Percentiles rank a stretch among this genome's conserved stretches.
These are phyloP conservation scores for Cyaniris semiargus DNA, from an alignment of 2,888 invertebrate genomes.

Conservation along the genomic window DNA sequence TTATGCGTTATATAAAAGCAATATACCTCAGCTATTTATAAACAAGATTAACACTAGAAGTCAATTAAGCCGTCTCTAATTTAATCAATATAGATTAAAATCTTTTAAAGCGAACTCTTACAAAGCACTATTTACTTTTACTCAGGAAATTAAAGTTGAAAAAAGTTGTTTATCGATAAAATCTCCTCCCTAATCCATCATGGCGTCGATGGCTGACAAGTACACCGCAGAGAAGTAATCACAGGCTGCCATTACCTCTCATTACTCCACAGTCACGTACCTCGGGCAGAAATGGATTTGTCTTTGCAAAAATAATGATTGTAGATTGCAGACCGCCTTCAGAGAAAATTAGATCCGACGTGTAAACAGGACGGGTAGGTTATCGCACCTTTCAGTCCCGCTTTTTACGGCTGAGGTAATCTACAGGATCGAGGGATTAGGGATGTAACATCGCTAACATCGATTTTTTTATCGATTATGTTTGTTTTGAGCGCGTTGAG, in stretches of 20 bases:
- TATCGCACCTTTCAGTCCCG: slow-evolving; percentile 29
- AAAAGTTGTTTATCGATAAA: slow-evolving; percentile 31
- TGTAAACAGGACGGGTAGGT: slow-evolving; percentile 62
- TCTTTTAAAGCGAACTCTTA: neutral
- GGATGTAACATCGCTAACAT: neutral
- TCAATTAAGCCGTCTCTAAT: neutral
- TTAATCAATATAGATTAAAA: neutral
- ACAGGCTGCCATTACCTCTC: slow-evolving; percentile 71
- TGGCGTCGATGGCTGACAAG: slow-evolving; percentile 32
- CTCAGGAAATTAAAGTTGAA: slow-evolving; percentile 19
- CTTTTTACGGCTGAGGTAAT: neutral
- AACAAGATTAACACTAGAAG: too few species aligned
- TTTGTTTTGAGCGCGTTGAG: neutral
- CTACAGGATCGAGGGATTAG: neutral
- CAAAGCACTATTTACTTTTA: neutral
- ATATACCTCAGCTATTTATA: too few species aligned
- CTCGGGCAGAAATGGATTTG: slow-evolving; percentile 77
- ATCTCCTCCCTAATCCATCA: slow-evolving; percentile 26
- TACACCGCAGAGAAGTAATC: slow-evolving; percentile 61
- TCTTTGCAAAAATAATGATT: slow-evolving; percentile 79
- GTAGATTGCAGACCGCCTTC: slow-evolving; percentile 76
- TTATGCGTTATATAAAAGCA: neutral
- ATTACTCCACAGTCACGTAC: slow-evolving; percentile 78
- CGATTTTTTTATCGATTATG: neutral
- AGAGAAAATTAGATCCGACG: slow-evolving; percentile 75